Base-by-base conservation (phyloP, 1,140 invertebrate genomes). In the Zaprionus nigranus region DNA sequence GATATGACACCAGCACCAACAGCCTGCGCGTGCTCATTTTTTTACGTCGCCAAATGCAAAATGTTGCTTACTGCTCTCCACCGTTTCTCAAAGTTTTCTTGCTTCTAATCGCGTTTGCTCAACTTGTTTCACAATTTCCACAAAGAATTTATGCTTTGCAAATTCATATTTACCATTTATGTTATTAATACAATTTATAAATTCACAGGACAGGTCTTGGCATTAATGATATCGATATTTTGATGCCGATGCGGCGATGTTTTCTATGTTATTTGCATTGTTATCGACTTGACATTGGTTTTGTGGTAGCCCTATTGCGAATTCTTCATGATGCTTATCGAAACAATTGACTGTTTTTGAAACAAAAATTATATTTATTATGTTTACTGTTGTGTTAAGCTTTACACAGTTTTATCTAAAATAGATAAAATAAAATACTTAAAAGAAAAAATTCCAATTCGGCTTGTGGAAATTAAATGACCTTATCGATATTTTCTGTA, bases 11-110 rank as follows among this genome's bases (percentile, higher is more conserved):
- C 51, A 74, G 72, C 66, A 75, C 76, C 64, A 72, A 38, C 64
- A 72, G 74, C 78, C 76, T 87, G 79, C 83, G 79, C 83, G 83
- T 87, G 83, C 80, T 87, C 65, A 63, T 40, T 62, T 79, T 86
- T 79, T 82, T 79, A 87, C 79, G 60, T 79, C 72, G 79, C 72
- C 68, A 77, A 75, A 59, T 36, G 34, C 24, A 49, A 40, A 12
- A 53, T 20, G 24, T 28, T 22, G 22, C 5, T 53, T 3, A 24
- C 3, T 24, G 17, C 15, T 15, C n/a, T 3, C 24, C 6, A 24
- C 17, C 17, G 12, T 49, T 51, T 17, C 17, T 13, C 26, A 4
- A 12, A 20, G n/a, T 15, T 20, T 17, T 40, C 9, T 13, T 24
- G 13, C n/a, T 53, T 12, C 7, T 13, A 22, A 30, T 28, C 56